Percentiles rank a stretch among this genome's conserved stretches.
phyloP scores from a whole-genome alignment of 2,888 invertebrate genomes.

The Cynaeus angustus region DNA sequence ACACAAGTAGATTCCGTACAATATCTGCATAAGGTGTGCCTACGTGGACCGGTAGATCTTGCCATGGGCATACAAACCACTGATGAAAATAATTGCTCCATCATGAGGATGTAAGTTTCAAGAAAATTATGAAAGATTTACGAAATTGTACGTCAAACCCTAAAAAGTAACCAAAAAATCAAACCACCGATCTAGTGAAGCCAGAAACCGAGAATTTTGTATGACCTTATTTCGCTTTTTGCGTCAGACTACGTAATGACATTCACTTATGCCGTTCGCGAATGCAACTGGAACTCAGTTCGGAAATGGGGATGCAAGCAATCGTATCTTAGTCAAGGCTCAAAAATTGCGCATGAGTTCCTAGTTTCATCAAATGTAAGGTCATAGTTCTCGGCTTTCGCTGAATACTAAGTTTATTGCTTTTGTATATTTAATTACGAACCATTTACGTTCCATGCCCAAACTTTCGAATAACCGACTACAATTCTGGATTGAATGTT shows the following conservation, averaged over 20 bases:
- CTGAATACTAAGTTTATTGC: conserved; percentile 22
- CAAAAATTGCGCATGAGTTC: conserved; percentile 19
- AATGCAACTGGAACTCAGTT: too few relatives aligned
- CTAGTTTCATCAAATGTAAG: conserved; percentile 19
- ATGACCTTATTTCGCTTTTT: neutral
- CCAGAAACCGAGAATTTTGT: neutral
- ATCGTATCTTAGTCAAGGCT: conserved; percentile 38
- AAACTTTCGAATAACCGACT: conserved; percentile 18
- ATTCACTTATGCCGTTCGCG: neutral
- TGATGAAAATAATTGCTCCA: too few relatives aligned
- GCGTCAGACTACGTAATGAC: neutral
- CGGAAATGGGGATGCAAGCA: conserved; percentile 31
- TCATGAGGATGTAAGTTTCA: too few relatives aligned
- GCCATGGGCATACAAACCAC: neutral
- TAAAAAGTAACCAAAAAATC: conserved; percentile 3
- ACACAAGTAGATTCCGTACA: neutral
- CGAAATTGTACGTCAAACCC: conserved; percentile 1
- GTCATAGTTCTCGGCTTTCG: conserved; percentile 33
- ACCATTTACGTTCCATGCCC: conserved; percentile 13
- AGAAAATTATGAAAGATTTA: too few relatives aligned
- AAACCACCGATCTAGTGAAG: conserved; percentile 4
- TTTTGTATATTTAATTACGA: conserved; percentile 24
- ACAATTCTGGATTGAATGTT: conserved; percentile 1
- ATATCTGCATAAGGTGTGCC: conserved; percentile 11
- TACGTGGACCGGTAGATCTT: conserved; percentile 5